These are phyloP conservation scores for Stichopus chloronotus DNA, from an alignment of 35 echinoderm and acorn worm genomes.

Conservation along the genomic window DNA sequence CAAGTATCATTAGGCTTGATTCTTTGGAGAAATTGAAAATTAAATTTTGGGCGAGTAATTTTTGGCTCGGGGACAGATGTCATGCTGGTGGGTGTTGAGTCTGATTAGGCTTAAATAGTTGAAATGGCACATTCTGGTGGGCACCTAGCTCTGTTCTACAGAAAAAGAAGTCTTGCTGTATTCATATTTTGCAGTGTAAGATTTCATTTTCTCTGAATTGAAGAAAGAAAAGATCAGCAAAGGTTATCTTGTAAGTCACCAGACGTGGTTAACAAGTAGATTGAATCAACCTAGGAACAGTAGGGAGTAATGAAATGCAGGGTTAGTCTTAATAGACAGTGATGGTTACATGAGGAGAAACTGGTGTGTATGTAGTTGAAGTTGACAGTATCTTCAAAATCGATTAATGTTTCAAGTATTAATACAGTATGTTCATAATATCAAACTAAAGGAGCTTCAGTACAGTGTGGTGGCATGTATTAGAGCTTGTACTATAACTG, in stretches of 20 bases:
- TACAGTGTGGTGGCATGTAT: too few relatives aligned
- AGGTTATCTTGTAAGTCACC: background rate
- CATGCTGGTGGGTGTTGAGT: background rate
- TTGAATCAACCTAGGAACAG: background rate
- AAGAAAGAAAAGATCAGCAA: background rate
- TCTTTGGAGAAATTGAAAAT: background rate
- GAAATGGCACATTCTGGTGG: background rate
- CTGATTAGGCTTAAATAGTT: slow-evolving; percentile 5
- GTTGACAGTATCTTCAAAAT: too few relatives aligned
- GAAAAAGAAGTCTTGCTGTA: background rate
- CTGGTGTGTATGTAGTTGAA: too few relatives aligned
- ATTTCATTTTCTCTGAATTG: background rate
- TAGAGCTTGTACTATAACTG: too few relatives aligned
- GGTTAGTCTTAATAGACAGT: background rate
- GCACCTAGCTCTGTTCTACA: background rate
- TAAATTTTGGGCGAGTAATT: background rate
- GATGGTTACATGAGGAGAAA: background rate
- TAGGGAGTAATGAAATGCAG: background rate
- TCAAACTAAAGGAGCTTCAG: too few relatives aligned
- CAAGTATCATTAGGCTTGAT: background rate
- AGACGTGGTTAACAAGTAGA: background rate
- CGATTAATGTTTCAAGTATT: too few relatives aligned
- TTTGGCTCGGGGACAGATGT: slow-evolving; percentile 7
- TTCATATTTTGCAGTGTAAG: background rate
- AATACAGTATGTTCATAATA: too few relatives aligned